Evolutionary conservation across 2,113 vertebrate genomes (phyloP).

Genomic region (Peromyscus polionotus): DNA sequence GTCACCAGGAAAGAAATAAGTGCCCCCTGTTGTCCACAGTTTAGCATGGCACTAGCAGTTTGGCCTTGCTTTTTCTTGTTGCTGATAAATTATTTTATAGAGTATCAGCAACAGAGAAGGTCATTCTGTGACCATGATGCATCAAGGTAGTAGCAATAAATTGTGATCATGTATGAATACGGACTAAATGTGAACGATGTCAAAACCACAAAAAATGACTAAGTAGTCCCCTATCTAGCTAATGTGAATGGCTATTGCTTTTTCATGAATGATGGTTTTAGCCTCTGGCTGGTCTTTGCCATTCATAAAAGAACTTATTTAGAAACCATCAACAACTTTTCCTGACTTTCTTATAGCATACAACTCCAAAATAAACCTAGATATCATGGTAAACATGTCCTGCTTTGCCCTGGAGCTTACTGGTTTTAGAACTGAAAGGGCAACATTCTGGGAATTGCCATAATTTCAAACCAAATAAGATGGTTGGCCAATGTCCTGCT

Average conservation of each 20-base stretch:
- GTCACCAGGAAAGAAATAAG: slow-evolving; percentile 38
- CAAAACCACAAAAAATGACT: slow-evolving; percentile 24
- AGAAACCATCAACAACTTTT: slow-evolving; percentile 10
- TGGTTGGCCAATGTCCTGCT: background rate
- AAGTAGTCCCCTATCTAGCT: slow-evolving; percentile 13
- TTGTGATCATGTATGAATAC: slow-evolving; percentile 15
- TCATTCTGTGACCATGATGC: background rate
- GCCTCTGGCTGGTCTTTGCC: background rate
- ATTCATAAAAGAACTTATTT: slow-evolving; percentile 35
- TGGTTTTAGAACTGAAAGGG: slow-evolving; percentile 30
- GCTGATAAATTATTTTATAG: slow-evolving; percentile 2
- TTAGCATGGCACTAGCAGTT: background rate
- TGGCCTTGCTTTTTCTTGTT: slow-evolving; percentile 22
- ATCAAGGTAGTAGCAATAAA: slow-evolving; percentile 34
- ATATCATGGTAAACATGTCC: background rate
- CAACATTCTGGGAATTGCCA: background rate
- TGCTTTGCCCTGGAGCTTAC: slow-evolving; percentile 46
- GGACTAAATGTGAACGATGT: slow-evolving; percentile 43
- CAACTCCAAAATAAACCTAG: slow-evolving; percentile 32
- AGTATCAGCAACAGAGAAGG: slow-evolving; percentile 29
- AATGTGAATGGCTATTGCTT: slow-evolving; percentile 2
- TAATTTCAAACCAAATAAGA: slow-evolving; percentile 13
- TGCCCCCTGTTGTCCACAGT: background rate
- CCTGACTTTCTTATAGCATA: background rate
- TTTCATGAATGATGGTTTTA: background rate